These are phyloP conservation scores for Drosophila navojoa DNA, from an alignment of 1,140 invertebrate species.

Conservation along the genomic window DNA sequence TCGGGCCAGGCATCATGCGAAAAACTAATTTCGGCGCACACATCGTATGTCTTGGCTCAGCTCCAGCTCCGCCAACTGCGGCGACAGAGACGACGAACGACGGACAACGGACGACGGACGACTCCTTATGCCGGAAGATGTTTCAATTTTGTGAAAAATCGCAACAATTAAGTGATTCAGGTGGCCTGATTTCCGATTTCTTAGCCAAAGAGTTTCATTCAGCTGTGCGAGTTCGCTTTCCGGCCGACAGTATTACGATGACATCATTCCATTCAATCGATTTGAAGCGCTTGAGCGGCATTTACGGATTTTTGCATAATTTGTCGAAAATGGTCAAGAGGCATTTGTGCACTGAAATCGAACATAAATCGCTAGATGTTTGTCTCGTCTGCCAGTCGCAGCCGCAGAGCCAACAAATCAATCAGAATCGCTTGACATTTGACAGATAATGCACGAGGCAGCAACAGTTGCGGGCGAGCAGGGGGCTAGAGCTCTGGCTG, in stretches of 20 bases:
- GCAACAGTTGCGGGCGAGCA: conserved; percentile 13
- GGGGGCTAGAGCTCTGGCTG: background rate
- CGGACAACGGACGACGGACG: too few relatives aligned
- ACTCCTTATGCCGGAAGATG: conserved; percentile 68
- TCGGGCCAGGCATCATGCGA: conserved; percentile 70
- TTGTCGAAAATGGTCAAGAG: conserved; percentile 74
- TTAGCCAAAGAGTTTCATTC: background rate
- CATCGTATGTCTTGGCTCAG: conserved; percentile 68
- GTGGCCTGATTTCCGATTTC: conserved; percentile 67
- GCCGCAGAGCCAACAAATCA: conserved; percentile 61
- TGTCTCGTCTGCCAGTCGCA: conserved; percentile 62
- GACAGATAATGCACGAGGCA: conserved; percentile 35
- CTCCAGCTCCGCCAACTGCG: background rate
- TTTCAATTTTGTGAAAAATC: conserved; percentile 79
- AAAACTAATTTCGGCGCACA: conserved; percentile 81
- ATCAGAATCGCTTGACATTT: conserved; percentile 59
- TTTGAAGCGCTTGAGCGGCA: conserved; percentile 7
- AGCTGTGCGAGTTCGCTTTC: too few relatives aligned
- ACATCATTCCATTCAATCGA: conserved; percentile 58
- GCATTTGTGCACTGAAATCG: conserved; percentile 56
- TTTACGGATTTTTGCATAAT: conserved; percentile 63
- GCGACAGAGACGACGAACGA: background rate
- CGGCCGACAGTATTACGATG: conserved; percentile 13
- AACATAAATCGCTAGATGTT: conserved; percentile 66
- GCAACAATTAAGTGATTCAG: conserved; percentile 77